Evolutionary conservation across 2,888 invertebrate species (phyloP).

Genomic region (Gnatocerus cornutus): DNA sequence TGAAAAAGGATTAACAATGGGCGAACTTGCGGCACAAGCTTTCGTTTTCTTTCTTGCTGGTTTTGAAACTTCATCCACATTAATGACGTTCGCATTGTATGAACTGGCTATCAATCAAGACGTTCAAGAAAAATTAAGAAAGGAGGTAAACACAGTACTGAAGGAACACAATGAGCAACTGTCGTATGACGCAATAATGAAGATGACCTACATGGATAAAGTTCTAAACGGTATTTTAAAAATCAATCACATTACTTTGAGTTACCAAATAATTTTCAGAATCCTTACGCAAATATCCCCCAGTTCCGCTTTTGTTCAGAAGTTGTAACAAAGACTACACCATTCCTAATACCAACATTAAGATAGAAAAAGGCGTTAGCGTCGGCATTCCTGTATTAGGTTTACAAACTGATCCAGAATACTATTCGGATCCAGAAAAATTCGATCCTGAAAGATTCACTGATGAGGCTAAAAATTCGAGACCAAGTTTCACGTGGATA

Average conservation of each 20-base stretch:
- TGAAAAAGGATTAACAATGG: conserved; percentile 63
- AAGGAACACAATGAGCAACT: conserved; percentile 53
- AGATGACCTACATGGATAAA: conserved; percentile 58
- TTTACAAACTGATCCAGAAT: conserved; percentile 60
- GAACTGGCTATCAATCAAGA: conserved; percentile 57
- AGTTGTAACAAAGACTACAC: conserved; percentile 48
- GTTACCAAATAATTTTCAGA: conserved; percentile 27
- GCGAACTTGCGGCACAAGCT: conserved; percentile 72
- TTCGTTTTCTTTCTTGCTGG: conserved; percentile 70
- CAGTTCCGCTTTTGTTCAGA: conserved; percentile 39
- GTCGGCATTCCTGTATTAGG: conserved; percentile 59
- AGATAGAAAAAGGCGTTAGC: conserved; percentile 38
- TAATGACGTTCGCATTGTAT: conserved; percentile 52
- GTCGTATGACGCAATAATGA: conserved; percentile 57
- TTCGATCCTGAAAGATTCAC: conserved; percentile 36
- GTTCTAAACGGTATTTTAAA: conserved; percentile 55
- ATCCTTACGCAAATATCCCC: conserved; percentile 53
- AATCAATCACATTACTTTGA: too few species aligned
- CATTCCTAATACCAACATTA: conserved; percentile 37
- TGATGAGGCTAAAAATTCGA: conserved; percentile 28
- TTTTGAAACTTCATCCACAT: conserved; percentile 52
- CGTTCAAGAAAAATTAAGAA: conserved; percentile 56
- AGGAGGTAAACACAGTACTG: conserved; percentile 53
- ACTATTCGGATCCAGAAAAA: conserved; percentile 65
- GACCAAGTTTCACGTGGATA: conserved; percentile 50